Evolutionary conservation across 2,113 vertebrate genomes (phyloP).

Genomic region (Plestiodon gilberti): DNA sequence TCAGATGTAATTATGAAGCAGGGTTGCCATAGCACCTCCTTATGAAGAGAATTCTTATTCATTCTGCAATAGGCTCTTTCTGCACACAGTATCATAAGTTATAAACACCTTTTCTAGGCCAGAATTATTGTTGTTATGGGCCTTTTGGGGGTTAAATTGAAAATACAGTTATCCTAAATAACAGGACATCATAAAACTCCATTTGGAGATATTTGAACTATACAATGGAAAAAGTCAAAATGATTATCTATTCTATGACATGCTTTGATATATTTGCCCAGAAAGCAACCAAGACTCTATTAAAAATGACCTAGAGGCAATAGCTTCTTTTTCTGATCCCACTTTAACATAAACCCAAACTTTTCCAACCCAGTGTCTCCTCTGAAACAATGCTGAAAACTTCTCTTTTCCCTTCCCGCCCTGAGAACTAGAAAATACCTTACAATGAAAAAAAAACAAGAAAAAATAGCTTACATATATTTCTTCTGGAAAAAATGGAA

Average conservation of each 20-base stretch:
- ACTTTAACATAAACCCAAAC: constrained; percentile 48
- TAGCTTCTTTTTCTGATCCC: constrained; percentile 18
- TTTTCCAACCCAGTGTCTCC: constrained; percentile 14
- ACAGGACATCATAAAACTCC: constrained; percentile 43
- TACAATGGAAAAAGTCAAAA: constrained; percentile 23
- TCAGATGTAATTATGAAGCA: neutral
- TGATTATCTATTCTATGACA: constrained; percentile 1
- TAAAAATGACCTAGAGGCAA: constrained; percentile 57
- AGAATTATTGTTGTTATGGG: constrained; percentile 8
- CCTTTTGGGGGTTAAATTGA: constrained; percentile 11
- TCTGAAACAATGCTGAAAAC: neutral
- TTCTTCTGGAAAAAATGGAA: constrained; percentile 54
- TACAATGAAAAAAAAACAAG: constrained; percentile 41
- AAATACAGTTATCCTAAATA: constrained; percentile 6
- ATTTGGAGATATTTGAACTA: constrained; percentile 24
- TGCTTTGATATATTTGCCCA: constrained; percentile 25
- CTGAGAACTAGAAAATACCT: constrained; percentile 57
- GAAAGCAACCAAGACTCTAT: constrained; percentile 55
- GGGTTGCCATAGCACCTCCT: neutral
- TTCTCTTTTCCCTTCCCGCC: constrained; percentile 22
- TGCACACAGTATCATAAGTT: neutral
- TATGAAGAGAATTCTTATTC: neutral
- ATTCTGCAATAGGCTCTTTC: neutral
- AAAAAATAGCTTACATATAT: constrained; percentile 54
- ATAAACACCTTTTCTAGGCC: neutral